Conservation (phyloP, 2,888 invertebrate genomes). For the Euproctis similis region DNA sequence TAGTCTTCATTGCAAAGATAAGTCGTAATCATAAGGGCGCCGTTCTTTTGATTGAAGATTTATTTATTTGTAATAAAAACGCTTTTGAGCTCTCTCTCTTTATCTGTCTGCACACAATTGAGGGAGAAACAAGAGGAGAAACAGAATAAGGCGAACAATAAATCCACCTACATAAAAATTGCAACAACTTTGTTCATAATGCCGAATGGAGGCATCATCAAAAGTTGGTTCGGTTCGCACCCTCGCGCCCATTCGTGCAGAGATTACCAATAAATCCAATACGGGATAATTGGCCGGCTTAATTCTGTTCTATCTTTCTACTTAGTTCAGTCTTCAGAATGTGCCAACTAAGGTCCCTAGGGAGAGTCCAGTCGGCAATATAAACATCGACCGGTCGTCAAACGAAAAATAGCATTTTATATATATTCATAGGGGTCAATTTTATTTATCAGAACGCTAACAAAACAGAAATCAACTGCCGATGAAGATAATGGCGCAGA, state of each 20-base stretch:
- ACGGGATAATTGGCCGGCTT: constrained; percentile 77
- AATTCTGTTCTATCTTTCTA: constrained; percentile 77
- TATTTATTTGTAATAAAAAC: constrained; percentile 61
- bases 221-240: constrained; percentile 73
- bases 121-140: constrained; percentile 59
- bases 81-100: constrained; percentile 53
- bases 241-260: constrained; percentile 75
- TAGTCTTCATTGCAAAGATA: neutral
- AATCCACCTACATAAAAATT: constrained; percentile 73
- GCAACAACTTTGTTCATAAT: constrained; percentile 75
- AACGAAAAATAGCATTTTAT: constrained; percentile 51
- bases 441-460: constrained; percentile 33
- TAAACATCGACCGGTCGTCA: constrained; percentile 49
- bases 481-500: constrained; percentile 56
- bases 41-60: constrained; percentile 52
- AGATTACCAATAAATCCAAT: constrained; percentile 77
- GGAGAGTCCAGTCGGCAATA: constrained; percentile 64
- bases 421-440: constrained; percentile 40
- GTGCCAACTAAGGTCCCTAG: constrained; percentile 72
- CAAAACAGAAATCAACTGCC: constrained; percentile 38
- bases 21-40: constrained; percentile 5
- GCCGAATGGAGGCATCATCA: constrained; percentile 72
- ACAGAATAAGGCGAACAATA: constrained; percentile 68
- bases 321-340: constrained; percentile 76
- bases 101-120: constrained; percentile 64